A percentile compares a stretch with the other conserved stretches of the same genome.
phyloP scores from a whole-genome alignment of 2,888 invertebrate species.

The Melitaea athalia region DNA sequence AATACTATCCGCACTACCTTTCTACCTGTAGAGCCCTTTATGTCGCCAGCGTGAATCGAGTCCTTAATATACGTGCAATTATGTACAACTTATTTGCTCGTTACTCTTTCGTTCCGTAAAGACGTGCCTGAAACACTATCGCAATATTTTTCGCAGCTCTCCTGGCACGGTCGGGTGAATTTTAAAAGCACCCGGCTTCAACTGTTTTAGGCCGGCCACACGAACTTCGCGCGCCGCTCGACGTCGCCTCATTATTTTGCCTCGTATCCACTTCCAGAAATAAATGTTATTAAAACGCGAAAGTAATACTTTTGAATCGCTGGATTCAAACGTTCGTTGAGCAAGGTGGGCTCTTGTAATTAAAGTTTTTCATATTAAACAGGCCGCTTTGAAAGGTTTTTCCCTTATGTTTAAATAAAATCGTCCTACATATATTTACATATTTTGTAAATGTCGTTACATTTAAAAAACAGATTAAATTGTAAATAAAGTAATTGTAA shows the following conservation, averaged over 20 bases:
- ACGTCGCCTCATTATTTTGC: slow-evolving; percentile 26
- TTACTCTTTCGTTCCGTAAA: slow-evolving; percentile 1
- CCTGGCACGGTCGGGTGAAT: slow-evolving; percentile 19
- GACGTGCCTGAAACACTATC: slow-evolving; percentile 18
- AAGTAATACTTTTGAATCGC: slow-evolving; percentile 25
- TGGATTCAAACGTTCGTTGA: slow-evolving; percentile 19
- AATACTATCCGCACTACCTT: no score
- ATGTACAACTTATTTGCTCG: background rate
- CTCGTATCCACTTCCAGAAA: slow-evolving; percentile 17
- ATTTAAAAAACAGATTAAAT: background rate
- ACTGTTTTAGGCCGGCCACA: slow-evolving; percentile 16
- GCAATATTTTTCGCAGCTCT: slow-evolving; percentile 21
- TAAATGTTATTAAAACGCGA: slow-evolving; percentile 22
- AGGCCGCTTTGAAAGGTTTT: slow-evolving; percentile 8
- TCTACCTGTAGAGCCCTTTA: background rate
- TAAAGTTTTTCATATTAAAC: slow-evolving; percentile 18
- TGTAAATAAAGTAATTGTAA: background rate
- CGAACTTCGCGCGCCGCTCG: slow-evolving; percentile 21
- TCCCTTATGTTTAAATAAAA: slow-evolving; percentile 4
- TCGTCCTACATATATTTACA: slow-evolving; percentile 11
- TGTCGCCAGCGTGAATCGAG: background rate
- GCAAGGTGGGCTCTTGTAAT: slow-evolving; percentile 20
- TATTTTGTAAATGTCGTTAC: slow-evolving; percentile 5
- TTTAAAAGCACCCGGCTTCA: slow-evolving; percentile 21
- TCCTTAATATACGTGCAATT: slow-evolving; percentile 5